Conservation (phyloP, 2,888 invertebrate genomes). For the Agapetus fuscipes region DNA sequence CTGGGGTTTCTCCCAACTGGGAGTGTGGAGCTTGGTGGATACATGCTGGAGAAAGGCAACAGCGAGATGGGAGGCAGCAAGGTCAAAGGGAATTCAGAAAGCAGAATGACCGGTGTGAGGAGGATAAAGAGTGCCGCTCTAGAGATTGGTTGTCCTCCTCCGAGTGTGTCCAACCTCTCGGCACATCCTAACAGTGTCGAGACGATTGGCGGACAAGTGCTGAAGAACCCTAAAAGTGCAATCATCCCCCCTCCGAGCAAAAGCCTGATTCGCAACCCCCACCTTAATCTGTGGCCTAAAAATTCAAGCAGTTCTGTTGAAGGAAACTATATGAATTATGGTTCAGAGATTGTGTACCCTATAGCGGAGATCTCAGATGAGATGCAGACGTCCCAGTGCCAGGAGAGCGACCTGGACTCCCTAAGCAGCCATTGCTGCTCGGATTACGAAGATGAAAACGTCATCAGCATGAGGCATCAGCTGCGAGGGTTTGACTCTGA, state of each 20-base stretch:
- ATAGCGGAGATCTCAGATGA: slow-evolving; percentile 80
- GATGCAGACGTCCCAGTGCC: slow-evolving; percentile 55
- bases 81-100: slow-evolving; percentile 36
- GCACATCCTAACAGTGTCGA: slow-evolving; percentile 75
- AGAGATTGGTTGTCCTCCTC: slow-evolving; percentile 60
- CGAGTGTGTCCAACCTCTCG: slow-evolving; percentile 60
- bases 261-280: slow-evolving; percentile 58
- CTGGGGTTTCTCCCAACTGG: slow-evolving; percentile 40
- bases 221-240: slow-evolving; percentile 55
- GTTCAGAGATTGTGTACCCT: slow-evolving; percentile 71
- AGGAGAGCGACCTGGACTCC: slow-evolving; percentile 51
- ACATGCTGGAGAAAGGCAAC: slow-evolving; percentile 41
- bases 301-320: slow-evolving; percentile 49
- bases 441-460: slow-evolving; percentile 51
- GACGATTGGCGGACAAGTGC: slow-evolving; percentile 57
- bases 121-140: slow-evolving; percentile 62
- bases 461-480: slow-evolving; percentile 28
- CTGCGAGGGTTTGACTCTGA: slow-evolving; percentile 44
- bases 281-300: slow-evolving; percentile 57
- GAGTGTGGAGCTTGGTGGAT: slow-evolving; percentile 43
- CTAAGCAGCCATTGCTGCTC: slow-evolving; percentile 49
- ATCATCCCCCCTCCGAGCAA: slow-evolving; percentile 61
- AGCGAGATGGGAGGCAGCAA: slow-evolving; percentile 39
- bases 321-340: slow-evolving; percentile 56
- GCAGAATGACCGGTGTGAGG: slow-evolving; percentile 52